phyloP scores from a whole-genome alignment of 2,888 invertebrate genomes.

The Lycocerus yunnanus region DNA sequence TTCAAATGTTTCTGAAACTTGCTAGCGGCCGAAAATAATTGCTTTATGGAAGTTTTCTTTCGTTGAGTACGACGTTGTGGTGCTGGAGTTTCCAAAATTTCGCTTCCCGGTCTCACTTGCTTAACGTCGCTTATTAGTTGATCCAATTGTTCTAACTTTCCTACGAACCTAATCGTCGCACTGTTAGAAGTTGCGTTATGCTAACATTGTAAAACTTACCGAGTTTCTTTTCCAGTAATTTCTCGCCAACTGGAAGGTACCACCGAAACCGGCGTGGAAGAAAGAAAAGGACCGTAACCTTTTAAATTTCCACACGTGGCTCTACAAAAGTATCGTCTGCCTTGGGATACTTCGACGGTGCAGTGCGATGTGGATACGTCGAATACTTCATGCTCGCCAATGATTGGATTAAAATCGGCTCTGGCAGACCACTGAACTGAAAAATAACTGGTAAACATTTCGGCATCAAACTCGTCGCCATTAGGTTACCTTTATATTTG shows the following conservation, averaged over 20 bases:
- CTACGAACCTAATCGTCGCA: conserved; percentile 62
- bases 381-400: conserved; percentile 77
- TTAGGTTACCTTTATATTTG: conserved; percentile 84
- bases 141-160: conserved; percentile 73
- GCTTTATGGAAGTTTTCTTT: conserved; percentile 83
- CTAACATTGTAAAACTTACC: conserved; percentile 44
- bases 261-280: conserved; percentile 81
- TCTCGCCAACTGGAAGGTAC: conserved; percentile 95
- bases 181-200: neutral
- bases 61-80: conserved; percentile 75
- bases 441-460: conserved; percentile 31
- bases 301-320: conserved; percentile 92
- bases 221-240: conserved; percentile 70
- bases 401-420: conserved; percentile 80
- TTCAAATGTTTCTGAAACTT: conserved; percentile 94
- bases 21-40: conserved; percentile 92
- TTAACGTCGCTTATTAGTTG: conserved; percentile 75
- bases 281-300: conserved; percentile 81
- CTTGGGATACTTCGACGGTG: conserved; percentile 77
- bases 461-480: too few relatives aligned
- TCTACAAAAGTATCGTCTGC: conserved; percentile 86
- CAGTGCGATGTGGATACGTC: conserved; percentile 68
- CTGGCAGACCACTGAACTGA: conserved; percentile 93
- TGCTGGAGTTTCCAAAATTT: conserved; percentile 68
- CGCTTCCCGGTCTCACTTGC: conserved; percentile 61